Evolutionary conservation across 2,888 invertebrate species (phyloP).

Genomic region (Cosmia pyralina): DNA sequence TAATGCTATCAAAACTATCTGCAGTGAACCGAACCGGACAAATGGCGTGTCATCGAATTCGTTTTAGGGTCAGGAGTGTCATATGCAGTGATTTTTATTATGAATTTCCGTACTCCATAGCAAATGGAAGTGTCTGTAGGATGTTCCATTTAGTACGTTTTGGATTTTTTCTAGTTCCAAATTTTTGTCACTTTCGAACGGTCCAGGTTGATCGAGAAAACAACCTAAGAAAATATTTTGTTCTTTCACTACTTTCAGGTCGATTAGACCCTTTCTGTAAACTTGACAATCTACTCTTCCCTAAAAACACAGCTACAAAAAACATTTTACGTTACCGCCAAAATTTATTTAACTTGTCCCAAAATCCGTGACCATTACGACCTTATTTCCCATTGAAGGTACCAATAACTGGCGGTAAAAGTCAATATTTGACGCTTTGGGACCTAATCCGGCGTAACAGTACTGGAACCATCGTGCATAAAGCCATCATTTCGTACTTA

Average conservation of each 20-base stretch:
- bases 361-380: conserved; percentile 58
- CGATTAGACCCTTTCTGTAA: conserved; percentile 20
- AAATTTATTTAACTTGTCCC: conserved; percentile 49
- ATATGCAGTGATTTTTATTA: conserved; percentile 47
- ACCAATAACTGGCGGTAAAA: conserved; percentile 64
- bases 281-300: conserved; percentile 12
- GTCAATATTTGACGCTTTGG: conserved; percentile 66
- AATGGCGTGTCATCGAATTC: conserved; percentile 59
- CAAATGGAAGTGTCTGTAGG: neutral
- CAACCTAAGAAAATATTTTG: conserved; percentile 1
- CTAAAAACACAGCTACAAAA: conserved; percentile 23
- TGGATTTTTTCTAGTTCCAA: too few relatives aligned
- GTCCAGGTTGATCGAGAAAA: neutral
- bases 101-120: conserved; percentile 1
- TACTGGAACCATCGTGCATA: conserved; percentile 60
- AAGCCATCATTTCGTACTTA: conserved; percentile 74
- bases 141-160: neutral
- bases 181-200: neutral
- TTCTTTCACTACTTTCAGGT: neutral
- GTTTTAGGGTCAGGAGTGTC: conserved; percentile 51
- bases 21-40: conserved; percentile 48
- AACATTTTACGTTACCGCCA: conserved; percentile 21
- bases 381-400: conserved; percentile 57
- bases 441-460: conserved; percentile 61
- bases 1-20: conserved; percentile 52